These are phyloP conservation scores for Lepidurus apus DNA, from an alignment of 1,140 invertebrate genomes.

Conservation along the genomic window DNA sequence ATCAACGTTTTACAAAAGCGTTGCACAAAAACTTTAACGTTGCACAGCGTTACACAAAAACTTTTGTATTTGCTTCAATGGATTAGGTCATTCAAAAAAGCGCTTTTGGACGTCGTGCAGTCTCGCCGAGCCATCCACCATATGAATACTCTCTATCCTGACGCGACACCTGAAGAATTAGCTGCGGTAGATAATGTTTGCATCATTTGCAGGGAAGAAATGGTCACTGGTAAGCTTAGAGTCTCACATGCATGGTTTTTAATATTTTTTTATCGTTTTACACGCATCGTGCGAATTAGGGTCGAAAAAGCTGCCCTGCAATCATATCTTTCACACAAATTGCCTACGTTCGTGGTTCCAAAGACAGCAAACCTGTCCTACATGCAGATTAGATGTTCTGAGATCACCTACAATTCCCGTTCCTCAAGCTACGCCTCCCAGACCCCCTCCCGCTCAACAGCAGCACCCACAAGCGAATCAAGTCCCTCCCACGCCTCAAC, in stretches of 20 bases:
- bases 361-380: conserved; percentile 98
- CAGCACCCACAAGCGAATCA: conserved; percentile 36
- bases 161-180: conserved; percentile 90
- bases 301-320: conserved; percentile 96
- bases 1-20: neutral
- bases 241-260: conserved; percentile 31
- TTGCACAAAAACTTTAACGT: no score
- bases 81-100: conserved; percentile 89
- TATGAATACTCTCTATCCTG: conserved; percentile 96
- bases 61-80: conserved; percentile 16
- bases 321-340: conserved; percentile 97
- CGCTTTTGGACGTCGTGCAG: conserved; percentile 94
- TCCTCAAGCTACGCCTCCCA: conserved; percentile 42
- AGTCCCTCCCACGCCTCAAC: conserved; percentile 38
- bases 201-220: conserved; percentile 96
- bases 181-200: conserved; percentile 95
- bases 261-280: conserved; percentile 2
- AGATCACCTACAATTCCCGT: conserved; percentile 50
- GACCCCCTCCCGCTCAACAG: conserved; percentile 42
- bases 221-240: conserved; percentile 55
- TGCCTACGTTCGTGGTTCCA: conserved; percentile 99
- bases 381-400: conserved; percentile 93
- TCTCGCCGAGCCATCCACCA: conserved; percentile 93
- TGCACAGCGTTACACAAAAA: no score
- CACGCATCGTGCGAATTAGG: conserved; percentile 52